Percentiles rank a stretch among this genome's conserved stretches.
These are phyloP conservation scores for Cenopis cana DNA, from an alignment of 2,888 invertebrate genomes.

Conservation along the genomic window DNA sequence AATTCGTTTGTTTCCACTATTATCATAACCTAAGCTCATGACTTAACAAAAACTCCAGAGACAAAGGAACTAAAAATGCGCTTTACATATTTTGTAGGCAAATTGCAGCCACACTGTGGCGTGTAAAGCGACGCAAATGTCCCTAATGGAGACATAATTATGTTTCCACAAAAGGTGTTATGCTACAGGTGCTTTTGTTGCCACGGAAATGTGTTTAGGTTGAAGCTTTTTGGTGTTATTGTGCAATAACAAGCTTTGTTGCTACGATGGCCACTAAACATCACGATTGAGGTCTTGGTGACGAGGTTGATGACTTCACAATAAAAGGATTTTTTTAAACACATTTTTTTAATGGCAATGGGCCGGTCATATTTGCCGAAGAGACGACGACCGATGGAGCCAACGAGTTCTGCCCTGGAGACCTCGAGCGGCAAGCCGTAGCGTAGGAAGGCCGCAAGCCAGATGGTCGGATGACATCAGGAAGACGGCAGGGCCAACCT, in stretches of 20 bases:
- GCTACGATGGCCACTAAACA: neutral
- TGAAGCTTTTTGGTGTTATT: conserved; percentile 1
- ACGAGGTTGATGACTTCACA: too few species aligned
- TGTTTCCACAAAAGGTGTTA: conserved; percentile 34
- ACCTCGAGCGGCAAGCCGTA: too few species aligned
- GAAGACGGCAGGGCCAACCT: too few species aligned
- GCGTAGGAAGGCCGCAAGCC: too few species aligned
- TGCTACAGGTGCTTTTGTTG: conserved; percentile 33
- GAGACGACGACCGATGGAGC: too few species aligned
- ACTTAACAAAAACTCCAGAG: conserved; percentile 14
- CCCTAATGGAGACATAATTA: conserved; percentile 43
- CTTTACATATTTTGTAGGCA: conserved; percentile 27
- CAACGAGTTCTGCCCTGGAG: too few species aligned
- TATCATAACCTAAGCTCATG: conserved; percentile 10
- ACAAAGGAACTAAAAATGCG: conserved; percentile 36
- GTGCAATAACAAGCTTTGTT: neutral
- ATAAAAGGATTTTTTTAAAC: too few species aligned
- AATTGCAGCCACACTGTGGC: conserved; percentile 24
- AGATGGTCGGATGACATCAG: too few species aligned
- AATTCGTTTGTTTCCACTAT: conserved; percentile 11
- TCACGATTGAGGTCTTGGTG: neutral
- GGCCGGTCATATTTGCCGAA: too few species aligned
- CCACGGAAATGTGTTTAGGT: conserved; percentile 17
- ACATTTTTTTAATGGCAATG: too few species aligned
- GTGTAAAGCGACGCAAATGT: conserved; percentile 27